Evolutionary conservation across 2,113 vertebrate species (phyloP).

Genomic region (Pseudorectes ferrugineus): DNA sequence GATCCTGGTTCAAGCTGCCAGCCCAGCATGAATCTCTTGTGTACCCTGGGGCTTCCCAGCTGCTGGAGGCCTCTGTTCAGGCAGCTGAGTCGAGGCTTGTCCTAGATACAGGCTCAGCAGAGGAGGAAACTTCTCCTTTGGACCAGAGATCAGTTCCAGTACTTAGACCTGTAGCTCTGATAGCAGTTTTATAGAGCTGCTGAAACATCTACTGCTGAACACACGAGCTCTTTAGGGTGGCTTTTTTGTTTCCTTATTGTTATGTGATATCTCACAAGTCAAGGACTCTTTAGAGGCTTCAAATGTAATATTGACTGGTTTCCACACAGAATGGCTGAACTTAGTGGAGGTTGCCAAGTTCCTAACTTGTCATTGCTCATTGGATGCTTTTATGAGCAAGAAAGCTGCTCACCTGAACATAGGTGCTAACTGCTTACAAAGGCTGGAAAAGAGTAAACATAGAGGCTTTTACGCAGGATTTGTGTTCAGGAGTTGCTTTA

Average conservation of each 20-base stretch:
- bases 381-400: neutral
- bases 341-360: neutral
- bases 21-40: fast-evolving
- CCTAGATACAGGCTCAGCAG: neutral
- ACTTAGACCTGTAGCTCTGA: neutral
- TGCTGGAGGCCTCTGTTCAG: neutral
- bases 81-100: neutral
- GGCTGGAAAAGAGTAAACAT: neutral
- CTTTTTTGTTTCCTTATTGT: neutral
- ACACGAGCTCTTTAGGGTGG: neutral
- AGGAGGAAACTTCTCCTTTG: neutral
- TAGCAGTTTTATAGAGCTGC: neutral
- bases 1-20: neutral
- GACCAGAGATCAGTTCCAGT: neutral
- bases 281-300: neutral
- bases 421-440: neutral
- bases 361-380: neutral
- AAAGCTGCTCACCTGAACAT: neutral
- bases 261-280: neutral
- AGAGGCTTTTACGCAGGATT: neutral
- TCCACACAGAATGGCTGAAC: neutral
- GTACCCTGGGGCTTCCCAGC: neutral
- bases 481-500: neutral
- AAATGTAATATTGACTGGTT: neutral
- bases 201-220: neutral